phyloP scores from a whole-genome alignment of 2,113 vertebrate species.

The Menidia beryllina region DNA sequence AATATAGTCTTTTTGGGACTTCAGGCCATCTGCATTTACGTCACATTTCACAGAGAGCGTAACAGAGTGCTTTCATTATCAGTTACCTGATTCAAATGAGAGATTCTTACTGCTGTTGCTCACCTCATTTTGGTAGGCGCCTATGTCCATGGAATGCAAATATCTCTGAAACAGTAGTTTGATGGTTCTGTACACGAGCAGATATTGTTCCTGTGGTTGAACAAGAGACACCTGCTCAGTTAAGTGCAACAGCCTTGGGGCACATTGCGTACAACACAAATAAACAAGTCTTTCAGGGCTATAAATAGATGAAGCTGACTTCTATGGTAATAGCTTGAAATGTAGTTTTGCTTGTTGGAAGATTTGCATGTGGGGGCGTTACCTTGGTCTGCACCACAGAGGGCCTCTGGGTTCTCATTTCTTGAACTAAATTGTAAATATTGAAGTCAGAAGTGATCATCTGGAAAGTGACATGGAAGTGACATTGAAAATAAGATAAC shows the following conservation, averaged over 20 bases:
- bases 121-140: constrained; percentile 43
- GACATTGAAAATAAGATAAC: neutral
- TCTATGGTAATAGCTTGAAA: constrained; percentile 23
- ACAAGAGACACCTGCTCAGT: constrained; percentile 47
- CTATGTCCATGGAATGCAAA: constrained; percentile 71
- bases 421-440: constrained; percentile 88
- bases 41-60: no score
- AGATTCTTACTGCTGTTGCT: constrained; percentile 20
- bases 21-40: no score
- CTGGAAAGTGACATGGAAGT: constrained; percentile 70
- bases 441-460: constrained; percentile 90
- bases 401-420: constrained; percentile 94
- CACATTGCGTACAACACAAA: neutral
- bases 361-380: neutral
- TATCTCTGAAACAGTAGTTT: constrained; percentile 88
- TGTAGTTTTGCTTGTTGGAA: constrained; percentile 22
- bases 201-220: constrained; percentile 90
- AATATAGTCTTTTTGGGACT: no score
- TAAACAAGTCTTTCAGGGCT: neutral
- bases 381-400: constrained; percentile 98
- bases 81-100: neutral
- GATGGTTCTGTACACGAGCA: constrained; percentile 89
- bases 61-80: no score
- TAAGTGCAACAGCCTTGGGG: neutral
- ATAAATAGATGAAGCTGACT: neutral